A percentile compares a stretch with the other conserved stretches of the same genome.
These are phyloP conservation scores for Clostera curtula DNA, from an alignment of 2,888 invertebrate genomes.

Conservation along the genomic window DNA sequence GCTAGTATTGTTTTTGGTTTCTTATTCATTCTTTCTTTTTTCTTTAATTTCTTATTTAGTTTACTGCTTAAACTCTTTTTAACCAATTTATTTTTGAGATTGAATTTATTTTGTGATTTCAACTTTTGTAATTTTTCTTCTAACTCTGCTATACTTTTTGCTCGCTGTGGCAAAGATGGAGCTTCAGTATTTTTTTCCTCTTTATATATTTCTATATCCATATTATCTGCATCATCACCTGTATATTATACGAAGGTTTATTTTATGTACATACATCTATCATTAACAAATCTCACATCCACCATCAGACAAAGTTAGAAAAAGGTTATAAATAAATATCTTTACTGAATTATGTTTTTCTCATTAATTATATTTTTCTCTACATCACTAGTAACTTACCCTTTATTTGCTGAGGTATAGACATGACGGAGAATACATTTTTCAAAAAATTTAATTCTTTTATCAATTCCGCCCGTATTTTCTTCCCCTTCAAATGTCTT, in stretches of 20 bases:
- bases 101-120: constrained; percentile 75
- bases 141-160: constrained; percentile 77
- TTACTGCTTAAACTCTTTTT: constrained; percentile 81
- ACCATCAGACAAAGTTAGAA: too few relatives aligned
- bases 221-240: constrained; percentile 53
- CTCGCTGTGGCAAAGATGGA: constrained; percentile 60
- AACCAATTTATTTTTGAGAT: constrained; percentile 78
- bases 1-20: constrained; percentile 36
- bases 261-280: too few relatives aligned
- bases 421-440: constrained; percentile 72
- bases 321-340: too few relatives aligned
- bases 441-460: constrained; percentile 76
- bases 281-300: too few relatives aligned
- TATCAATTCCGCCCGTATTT: constrained; percentile 52
- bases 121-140: constrained; percentile 78
- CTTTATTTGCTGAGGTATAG: constrained; percentile 64
- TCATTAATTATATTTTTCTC: too few relatives aligned
- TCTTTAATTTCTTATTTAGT: constrained; percentile 79
- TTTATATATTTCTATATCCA: constrained; percentile 50
- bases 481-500: constrained; percentile 37
- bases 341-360: too few relatives aligned
- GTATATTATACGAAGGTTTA: too few relatives aligned
- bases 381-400: constrained; percentile 34
- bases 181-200: constrained; percentile 31
- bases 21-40: constrained; percentile 65